Base-by-base conservation (phyloP, 2,113 vertebrate species). In the Rhodinocichla rosea region DNA sequence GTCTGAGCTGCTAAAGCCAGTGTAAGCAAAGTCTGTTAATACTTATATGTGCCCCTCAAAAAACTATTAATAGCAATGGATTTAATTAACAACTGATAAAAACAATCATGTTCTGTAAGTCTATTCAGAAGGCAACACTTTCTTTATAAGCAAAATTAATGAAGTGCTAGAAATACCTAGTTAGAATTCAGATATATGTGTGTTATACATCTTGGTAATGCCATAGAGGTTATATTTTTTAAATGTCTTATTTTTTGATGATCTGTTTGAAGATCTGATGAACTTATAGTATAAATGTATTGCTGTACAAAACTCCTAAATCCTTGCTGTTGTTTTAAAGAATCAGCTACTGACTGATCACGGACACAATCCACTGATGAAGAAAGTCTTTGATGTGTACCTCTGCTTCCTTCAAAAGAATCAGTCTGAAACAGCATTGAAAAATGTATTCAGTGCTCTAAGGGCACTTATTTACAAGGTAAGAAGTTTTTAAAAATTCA, bases 401-500 rank as follows among this genome's bases (percentile, higher is more conserved):
- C 98, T 99, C 69, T 99, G 99, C 96, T 99, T 99, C 95, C 98
- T 99, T 89, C 98, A 99, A 87, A 99, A 99, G 95, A 99, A 99
- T 96, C 99, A 99, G 83, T 99, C 99, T 56, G 99, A 99, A 97
- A 99, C 97, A 0, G 98, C 99, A 83, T 97, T 99, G 91, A 99
- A 99, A 97, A 98, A 99, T 82, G 99, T 99, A 95, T 99, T 99
- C 97, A 98, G 98, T 32, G 99, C 99, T 55, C 98, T 99, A 93
- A 98, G 99, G 55, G 98, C 99, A 39, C 98, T 99, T 84, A 99
- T 99, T 97, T 99, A 98, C 97, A 99, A 99, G 98, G 99, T 99
- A 87, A 93, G 98, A 89, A 45, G 6, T 64, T 90, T 53, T 16
- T 20, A 74, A 70, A 59, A 68, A 26, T 60, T 75, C 4, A 19